Percentiles rank a stretch among this genome's conserved stretches.
Conservation (phyloP, 2,113 vertebrate genomes). For the Rhinichthys klamathensis region DNA sequence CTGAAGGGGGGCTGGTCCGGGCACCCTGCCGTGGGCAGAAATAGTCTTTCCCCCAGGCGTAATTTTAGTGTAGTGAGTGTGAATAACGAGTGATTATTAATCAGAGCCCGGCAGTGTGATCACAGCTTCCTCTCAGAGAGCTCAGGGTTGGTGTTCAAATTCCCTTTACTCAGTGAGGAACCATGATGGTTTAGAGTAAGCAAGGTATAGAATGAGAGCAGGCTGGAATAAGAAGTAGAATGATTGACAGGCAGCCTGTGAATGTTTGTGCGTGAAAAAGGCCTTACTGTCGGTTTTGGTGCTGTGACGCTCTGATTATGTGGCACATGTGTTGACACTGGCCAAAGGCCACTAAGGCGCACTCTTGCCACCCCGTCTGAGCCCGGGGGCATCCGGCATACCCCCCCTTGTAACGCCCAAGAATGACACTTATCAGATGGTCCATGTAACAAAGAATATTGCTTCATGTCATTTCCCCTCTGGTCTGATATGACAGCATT, state of each 20-base stretch:
- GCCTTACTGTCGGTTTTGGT: conserved; percentile 12
- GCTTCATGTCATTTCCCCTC: conserved; percentile 41
- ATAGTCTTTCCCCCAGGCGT: conserved; percentile 87
- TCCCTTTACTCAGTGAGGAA: conserved; percentile 36
- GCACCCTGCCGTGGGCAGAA: conserved; percentile 84
- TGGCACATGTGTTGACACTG: conserved; percentile 15
- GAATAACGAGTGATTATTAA: conserved; percentile 96
- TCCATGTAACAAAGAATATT: conserved; percentile 46
- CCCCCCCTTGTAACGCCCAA: not conserved
- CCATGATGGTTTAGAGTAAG: not conserved
- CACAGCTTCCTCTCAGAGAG: conserved; percentile 45
- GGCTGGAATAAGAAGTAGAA: not conserved
- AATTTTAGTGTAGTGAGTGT: conserved; percentile 93
- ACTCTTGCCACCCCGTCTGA: conserved; percentile 5
- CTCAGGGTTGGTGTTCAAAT: conserved; percentile 45
- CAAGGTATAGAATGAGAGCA: not conserved
- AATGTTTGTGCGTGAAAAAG: not conserved
- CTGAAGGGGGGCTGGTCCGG: conserved; percentile 79
- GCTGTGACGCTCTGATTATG: not conserved
- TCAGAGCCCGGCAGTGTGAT: conserved; percentile 80
- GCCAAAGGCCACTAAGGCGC: conserved; percentile 45
- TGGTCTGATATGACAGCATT: conserved; percentile 33
- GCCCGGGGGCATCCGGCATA: not conserved
- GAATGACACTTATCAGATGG: conserved; percentile 50
- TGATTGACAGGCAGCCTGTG: conserved; percentile 14